Base-by-base conservation (phyloP, 2,888 invertebrate species). In the Drosophila mayaguana region DNA sequence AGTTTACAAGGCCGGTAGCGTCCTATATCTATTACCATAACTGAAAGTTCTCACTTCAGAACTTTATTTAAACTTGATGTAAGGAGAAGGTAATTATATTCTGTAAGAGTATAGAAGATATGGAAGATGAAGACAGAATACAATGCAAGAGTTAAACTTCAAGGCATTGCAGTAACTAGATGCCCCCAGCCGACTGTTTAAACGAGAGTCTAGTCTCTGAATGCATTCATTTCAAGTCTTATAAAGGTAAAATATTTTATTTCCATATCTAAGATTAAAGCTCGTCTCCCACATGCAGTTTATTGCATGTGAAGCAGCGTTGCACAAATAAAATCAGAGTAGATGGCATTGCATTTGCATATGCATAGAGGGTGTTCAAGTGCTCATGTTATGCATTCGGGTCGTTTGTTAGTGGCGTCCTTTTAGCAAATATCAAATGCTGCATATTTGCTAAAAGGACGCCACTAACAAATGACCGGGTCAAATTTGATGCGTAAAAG, bases 401-500 rank as follows among this genome's bases (percentile, higher is more conserved):
- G 8, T 28, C 28, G 28, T 8, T 28, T 28, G 28, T 28, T 28
- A 28, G 28, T 7, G 7, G 7, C 28, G 28, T 28, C 28, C 28
- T 7, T 28, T 28, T 28, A 28, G 28, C 28, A 28, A 28, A 28
- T 28, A 28, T 28, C 28, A 28, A 46, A 25, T 34, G 56, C 28
- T 14, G 12, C 20, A 36, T 57, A 36, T 34, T 57, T 45, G 50
- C 46, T 46, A 36, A 46, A 38, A 59, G 46, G 36, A 46, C 25
- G 59, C 45, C 57, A 36, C 57, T 34, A 57, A 57, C 46, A 48
- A 59, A 59, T 59, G 59, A 11, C 38, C 48, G 59, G 38, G 38
- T 20, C 38, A 16, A 48, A 48, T 28, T 22, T 48, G 59, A 48
- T 59, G 59, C 38, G 59, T 38, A 55, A 55, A 50, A 34, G 43